Percentiles rank a stretch among this genome's conserved stretches.
Evolutionary conservation across 2,888 invertebrate genomes (phyloP).

Genomic region (Alviniconcha strummeri): DNA sequence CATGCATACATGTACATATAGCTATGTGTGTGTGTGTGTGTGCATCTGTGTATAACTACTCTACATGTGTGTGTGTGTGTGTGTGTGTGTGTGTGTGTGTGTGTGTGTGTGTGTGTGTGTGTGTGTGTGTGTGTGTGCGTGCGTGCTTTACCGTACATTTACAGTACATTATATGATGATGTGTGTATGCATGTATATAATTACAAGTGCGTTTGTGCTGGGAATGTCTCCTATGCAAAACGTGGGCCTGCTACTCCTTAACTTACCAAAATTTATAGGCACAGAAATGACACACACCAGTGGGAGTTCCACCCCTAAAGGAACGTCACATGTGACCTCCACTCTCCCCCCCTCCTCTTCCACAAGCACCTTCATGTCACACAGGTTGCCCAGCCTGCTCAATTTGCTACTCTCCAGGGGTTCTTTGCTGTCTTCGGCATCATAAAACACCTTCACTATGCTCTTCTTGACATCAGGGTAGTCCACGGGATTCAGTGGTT

Average conservation of each 20-base stretch:
- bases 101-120: neutral
- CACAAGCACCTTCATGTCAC: conserved; percentile 14
- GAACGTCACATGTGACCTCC: conserved; percentile 19
- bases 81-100: neutral
- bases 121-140: neutral
- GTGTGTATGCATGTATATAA: neutral
- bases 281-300: conserved; percentile 20
- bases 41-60: neutral
- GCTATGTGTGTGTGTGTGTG: neutral
- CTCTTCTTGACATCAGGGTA: conserved; percentile 24
- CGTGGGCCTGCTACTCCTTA: neutral
- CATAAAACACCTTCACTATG: conserved; percentile 24
- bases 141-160: neutral
- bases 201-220: no score
- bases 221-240: neutral
- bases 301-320: conserved; percentile 26
- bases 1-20: no score
- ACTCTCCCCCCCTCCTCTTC: conserved; percentile 4
- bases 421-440: neutral
- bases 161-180: neutral
- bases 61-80: neutral
- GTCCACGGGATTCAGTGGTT: conserved; percentile 24
- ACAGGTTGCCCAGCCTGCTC: conserved; percentile 24
- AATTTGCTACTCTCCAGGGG: neutral
- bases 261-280: conserved; percentile 31